phyloP scores from a whole-genome alignment of 2,888 invertebrate species.

The Yponomeuta cagnagella region DNA sequence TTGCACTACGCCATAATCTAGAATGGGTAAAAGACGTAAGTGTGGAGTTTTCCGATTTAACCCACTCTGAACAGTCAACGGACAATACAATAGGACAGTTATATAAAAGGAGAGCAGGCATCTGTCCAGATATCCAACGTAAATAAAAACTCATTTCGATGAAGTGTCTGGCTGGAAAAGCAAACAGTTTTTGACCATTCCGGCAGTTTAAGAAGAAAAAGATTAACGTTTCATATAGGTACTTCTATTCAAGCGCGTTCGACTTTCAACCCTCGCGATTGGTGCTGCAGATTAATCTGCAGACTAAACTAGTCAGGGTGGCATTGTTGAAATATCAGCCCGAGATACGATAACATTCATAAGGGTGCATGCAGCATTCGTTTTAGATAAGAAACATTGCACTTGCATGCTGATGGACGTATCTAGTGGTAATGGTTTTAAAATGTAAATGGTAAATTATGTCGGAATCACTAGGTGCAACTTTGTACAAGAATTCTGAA shows the following conservation, averaged over 20 bases:
- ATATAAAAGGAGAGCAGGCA: not conserved
- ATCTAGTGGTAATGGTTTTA: not conserved
- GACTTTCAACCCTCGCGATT: slow-evolving; percentile 51
- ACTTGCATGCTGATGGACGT: not conserved
- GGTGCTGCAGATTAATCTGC: slow-evolving; percentile 47
- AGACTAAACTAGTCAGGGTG: slow-evolving; percentile 49
- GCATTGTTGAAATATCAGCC: slow-evolving; percentile 64
- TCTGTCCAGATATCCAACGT: not conserved
- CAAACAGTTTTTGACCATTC: not conserved
- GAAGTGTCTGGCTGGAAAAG: not conserved
- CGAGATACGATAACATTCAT: slow-evolving; percentile 55
- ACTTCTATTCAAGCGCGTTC: slow-evolving; percentile 12
- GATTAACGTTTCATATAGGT: not conserved
- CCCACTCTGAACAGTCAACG: no score
- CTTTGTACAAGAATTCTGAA: no score
- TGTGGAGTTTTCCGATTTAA: no score
- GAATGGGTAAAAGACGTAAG: no score
- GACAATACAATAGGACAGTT: no score
- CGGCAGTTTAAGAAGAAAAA: not conserved
- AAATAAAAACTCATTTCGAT: not conserved
- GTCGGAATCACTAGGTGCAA: not conserved
- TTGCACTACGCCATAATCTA: no score
- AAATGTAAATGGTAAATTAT: not conserved
- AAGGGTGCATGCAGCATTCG: slow-evolving; percentile 55
- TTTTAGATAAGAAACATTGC: slow-evolving; percentile 14